Conservation (phyloP, 2,888 invertebrate species). For the Eilema caniola region DNA sequence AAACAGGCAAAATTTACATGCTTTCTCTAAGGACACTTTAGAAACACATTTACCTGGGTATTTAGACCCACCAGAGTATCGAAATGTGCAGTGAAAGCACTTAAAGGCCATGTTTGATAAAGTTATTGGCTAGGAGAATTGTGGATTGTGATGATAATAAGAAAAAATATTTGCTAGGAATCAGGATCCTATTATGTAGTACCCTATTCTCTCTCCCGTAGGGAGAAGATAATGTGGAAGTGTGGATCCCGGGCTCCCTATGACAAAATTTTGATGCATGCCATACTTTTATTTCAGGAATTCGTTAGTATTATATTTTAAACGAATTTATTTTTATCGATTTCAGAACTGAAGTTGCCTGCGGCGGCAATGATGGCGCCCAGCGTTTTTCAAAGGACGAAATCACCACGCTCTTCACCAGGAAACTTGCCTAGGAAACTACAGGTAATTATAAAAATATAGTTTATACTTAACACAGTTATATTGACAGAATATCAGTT, state of each 20-base stretch:
- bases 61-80: neutral
- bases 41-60: neutral
- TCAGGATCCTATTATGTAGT: no score
- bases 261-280: no score
- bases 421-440: conserved; percentile 78
- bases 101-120: neutral
- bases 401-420: conserved; percentile 81
- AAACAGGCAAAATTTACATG: neutral
- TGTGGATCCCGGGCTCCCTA: no score
- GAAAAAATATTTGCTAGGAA: no score
- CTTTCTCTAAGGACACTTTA: neutral
- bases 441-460: conserved; percentile 64
- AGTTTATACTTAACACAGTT: neutral
- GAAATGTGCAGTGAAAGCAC: neutral
- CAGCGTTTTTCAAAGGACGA: conserved; percentile 85
- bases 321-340: conserved; percentile 27
- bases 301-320: neutral
- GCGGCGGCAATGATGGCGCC: conserved; percentile 87
- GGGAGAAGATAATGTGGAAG: no score
- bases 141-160: no score
- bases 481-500: neutral
- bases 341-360: conserved; percentile 77
- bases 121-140: no score
- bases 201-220: no score
- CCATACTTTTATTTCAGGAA: no score